Evolutionary conservation across 2,797 vertebrate species (phyloP).

Genomic region (Neosilurus mollespiculum): DNA sequence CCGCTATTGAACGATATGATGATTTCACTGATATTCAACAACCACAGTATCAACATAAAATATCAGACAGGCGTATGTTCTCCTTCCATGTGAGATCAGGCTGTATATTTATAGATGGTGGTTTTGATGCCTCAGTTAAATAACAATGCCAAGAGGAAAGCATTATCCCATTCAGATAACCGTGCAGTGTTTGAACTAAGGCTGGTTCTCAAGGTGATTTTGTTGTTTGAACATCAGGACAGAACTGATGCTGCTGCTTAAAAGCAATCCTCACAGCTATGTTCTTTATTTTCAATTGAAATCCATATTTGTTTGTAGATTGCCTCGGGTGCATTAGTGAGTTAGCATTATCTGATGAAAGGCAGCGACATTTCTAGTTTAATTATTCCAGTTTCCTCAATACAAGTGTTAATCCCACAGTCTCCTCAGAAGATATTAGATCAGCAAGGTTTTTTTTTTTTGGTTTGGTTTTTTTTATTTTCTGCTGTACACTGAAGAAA

Average conservation of each 20-base stretch:
- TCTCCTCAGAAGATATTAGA: neutral
- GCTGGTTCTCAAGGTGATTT: neutral
- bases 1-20: neutral
- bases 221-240: neutral
- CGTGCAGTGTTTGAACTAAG: neutral
- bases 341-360: neutral
- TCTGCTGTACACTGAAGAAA: neutral
- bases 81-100: neutral
- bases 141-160: neutral
- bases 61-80: neutral
- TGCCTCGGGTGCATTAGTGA: neutral
- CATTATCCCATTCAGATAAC: neutral
- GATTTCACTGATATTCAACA: constrained; percentile 1
- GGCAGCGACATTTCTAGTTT: too few relatives aligned
- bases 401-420: neutral
- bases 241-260: neutral
- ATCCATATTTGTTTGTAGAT: neutral
- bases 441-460: too few relatives aligned
- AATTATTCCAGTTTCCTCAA: neutral
- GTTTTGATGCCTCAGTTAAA: neutral
- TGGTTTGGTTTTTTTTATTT: neutral
- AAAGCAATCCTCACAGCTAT: neutral
- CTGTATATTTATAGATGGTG: too few relatives aligned
- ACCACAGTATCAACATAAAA: neutral
- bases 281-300: neutral